Evolutionary conservation across 2,888 invertebrate genomes (phyloP), one percentile per base, ranked within the genome.

Genomic region (Pedicia rivosa): DNA sequence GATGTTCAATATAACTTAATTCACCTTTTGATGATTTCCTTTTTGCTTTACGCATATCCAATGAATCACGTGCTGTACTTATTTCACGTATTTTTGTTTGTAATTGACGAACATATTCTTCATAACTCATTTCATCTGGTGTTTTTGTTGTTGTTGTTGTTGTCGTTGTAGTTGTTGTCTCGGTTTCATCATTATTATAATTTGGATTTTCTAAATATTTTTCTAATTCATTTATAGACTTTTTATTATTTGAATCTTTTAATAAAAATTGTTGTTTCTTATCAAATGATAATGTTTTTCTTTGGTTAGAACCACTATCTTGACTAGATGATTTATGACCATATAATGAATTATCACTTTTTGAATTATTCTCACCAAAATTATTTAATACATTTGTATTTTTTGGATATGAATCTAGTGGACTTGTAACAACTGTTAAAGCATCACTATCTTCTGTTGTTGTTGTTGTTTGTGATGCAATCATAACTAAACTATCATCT

Each of bases 61-160:
- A 70, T 1, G 77, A 76, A 54, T 78, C 77, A 42, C 72, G 66
- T 1, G 68, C 75, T 47, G 74, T 77, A 42, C 74, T 72, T 46
- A 79, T 79, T 47, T 78, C 77, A 3, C 74, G 68, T 37, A 73
- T 71, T 53, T 74, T 70, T 14, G 73, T 74, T 50, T 76, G 74
- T 24, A 78, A 52, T 31, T 74, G 63, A 39, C 74, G 70, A 19
- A 76, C 74, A 47, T 76, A 77, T 41, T 74, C 73, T 43, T 72
- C 64, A 46, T 67, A 70, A 12, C 50, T 52, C 13, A 56, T 46
- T 45, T 63, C 64, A 37, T 64, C 64, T 0, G 58, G 35, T 38
- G 10, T 32, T 3, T 28, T 30, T 7, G 20, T 31, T 14, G 44
- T 20, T 10, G 47, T 41, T 47, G 48, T 3, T 48, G 52, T 45